Percentiles rank a stretch among this genome's conserved stretches.
phyloP scores from a whole-genome alignment of 2,113 vertebrate species.

The Eolophus roseicapilla region DNA sequence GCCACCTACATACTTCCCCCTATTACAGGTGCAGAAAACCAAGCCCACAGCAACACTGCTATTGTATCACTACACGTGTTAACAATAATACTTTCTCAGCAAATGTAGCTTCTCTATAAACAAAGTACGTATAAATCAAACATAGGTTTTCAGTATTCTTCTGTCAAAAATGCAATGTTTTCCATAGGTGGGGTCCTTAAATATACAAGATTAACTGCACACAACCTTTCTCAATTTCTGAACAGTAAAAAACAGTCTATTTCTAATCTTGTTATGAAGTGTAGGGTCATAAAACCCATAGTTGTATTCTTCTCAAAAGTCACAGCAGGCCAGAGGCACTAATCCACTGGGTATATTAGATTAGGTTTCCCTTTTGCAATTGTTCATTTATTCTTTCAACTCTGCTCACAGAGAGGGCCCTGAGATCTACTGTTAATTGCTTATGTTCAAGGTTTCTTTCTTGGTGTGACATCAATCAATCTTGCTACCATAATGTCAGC shows the following conservation, averaged over 20 bases:
- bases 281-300: slow-evolving; percentile 24
- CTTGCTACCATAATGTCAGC: not conserved
- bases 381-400: slow-evolving; percentile 21
- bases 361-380: slow-evolving; percentile 1
- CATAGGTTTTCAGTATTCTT: not conserved
- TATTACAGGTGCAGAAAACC: not conserved
- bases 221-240: not conserved
- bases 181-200: not conserved
- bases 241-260: not conserved
- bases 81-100: not conserved
- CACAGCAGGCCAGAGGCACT: not conserved
- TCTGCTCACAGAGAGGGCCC: not conserved
- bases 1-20: not conserved
- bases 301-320: slow-evolving; percentile 34
- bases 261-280: slow-evolving; percentile 24
- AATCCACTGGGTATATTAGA: not conserved
- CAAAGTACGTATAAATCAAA: not conserved
- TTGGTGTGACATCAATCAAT: not conserved
- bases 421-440: slow-evolving; percentile 13
- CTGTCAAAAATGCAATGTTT: not conserved
- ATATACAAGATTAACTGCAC: not conserved
- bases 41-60: not conserved
- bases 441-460: not conserved
- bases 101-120: not conserved
- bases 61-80: accelerated